These are phyloP conservation scores for Mormyrus lacerda DNA, from an alignment of 2,113 vertebrate species.

Conservation along the genomic window DNA sequence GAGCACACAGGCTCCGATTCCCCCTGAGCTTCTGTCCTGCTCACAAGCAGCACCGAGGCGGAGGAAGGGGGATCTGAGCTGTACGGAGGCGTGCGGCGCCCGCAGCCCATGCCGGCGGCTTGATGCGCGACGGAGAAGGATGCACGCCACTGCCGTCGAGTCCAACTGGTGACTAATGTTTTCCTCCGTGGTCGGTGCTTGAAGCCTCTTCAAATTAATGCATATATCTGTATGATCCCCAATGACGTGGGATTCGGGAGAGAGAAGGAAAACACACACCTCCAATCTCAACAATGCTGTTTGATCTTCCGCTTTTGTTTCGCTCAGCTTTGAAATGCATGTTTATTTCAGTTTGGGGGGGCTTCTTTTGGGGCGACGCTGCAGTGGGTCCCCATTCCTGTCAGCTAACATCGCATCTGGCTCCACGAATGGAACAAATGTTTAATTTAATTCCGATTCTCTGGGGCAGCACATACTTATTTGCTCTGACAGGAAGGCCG, in stretches of 20 bases:
- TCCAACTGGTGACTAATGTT: slow-evolving; percentile 16
- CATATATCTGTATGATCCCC: slow-evolving; percentile 8
- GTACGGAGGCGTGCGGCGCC: neutral
- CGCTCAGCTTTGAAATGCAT: neutral
- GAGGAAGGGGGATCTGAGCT: neutral
- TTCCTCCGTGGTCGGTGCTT: slow-evolving; percentile 5
- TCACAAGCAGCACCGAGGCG: neutral
- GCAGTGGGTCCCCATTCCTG: neutral
- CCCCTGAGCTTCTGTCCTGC: neutral
- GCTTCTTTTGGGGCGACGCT: neutral
- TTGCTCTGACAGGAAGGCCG: neutral
- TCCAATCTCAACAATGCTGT: neutral
- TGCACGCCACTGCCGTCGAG: neutral
- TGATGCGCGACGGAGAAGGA: neutral
- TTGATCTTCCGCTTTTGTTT: neutral
- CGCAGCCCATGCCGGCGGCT: neutral
- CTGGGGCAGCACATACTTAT: neutral
- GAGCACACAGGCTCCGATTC: neutral
- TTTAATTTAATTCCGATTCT: neutral
- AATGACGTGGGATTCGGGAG: neutral
- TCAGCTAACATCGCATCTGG: neutral
- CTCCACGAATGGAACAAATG: slow-evolving; percentile 1
- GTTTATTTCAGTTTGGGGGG: neutral
- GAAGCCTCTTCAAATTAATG: slow-evolving; percentile 1
- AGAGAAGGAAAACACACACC: neutral